Percentiles rank a stretch among this genome's conserved stretches.
Conservation (phyloP, 2,797 vertebrate species). For the Cirrhinus mrigala region DNA sequence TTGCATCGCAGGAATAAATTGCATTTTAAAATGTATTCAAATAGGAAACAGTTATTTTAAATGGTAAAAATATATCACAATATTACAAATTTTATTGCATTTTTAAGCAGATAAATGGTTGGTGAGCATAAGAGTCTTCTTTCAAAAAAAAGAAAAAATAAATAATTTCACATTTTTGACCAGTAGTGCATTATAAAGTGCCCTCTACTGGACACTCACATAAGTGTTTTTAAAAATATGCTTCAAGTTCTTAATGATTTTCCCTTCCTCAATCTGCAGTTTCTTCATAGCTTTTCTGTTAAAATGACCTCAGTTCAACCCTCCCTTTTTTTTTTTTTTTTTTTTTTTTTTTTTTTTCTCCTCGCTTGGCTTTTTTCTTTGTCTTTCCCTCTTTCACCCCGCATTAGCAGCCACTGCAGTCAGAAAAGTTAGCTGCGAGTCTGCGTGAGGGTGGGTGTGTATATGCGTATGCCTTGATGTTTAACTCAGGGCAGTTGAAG, state of each 20-base stretch:
- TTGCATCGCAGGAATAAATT: neutral
- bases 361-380: constrained; percentile 4
- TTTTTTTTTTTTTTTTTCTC: neutral
- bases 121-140: neutral
- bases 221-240: neutral
- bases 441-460: constrained; percentile 33
- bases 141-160: no score
- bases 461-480: constrained; percentile 50
- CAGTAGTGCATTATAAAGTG: neutral
- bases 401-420: neutral
- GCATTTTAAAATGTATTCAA: neutral
- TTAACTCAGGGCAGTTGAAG: constrained; percentile 56
- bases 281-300: neutral
- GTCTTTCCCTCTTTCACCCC: neutral
- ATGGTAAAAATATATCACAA: neutral
- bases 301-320: constrained; percentile 33
- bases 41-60: neutral
- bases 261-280: neutral
- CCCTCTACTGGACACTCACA: neutral
- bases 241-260: neutral
- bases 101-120: neutral
- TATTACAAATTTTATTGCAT: neutral
- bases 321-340: neutral
- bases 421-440: constrained; percentile 16
- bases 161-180: no score